Evolutionary conservation across 2,113 vertebrate species (phyloP).

Genomic region (Chaetops frenatus): DNA sequence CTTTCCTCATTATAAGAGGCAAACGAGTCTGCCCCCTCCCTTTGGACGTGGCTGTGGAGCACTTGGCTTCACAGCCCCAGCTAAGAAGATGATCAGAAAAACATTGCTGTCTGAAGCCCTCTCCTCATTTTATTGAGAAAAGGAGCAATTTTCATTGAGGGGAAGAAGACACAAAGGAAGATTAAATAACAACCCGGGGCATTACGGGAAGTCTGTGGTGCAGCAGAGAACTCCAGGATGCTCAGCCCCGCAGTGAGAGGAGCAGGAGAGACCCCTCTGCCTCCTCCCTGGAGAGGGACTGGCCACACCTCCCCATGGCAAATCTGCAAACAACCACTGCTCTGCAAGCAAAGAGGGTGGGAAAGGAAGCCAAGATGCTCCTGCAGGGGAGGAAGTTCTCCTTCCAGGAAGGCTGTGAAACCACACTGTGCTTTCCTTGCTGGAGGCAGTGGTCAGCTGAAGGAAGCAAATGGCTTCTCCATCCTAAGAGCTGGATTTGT

Average conservation of each 20-base stretch:
- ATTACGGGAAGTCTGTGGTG: neutral
- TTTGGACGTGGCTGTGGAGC: neutral
- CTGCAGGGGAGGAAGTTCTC: neutral
- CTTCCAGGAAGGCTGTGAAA: neutral
- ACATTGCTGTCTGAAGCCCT: neutral
- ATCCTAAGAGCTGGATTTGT: neutral
- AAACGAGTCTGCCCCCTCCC: neutral
- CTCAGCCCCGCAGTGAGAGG: rapidly evolving
- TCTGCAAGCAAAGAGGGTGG: neutral
- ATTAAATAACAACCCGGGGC: neutral
- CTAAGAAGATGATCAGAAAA: neutral
- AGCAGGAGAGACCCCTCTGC: neutral
- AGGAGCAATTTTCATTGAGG: neutral
- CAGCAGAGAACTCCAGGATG: neutral
- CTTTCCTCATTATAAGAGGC: neutral
- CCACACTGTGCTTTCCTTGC: neutral
- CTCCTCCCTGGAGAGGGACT: neutral
- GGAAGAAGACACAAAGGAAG: neutral
- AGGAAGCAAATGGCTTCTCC: neutral
- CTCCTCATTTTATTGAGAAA: neutral
- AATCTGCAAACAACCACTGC: neutral
- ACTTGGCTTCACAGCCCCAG: neutral
- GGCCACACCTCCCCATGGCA: rapidly evolving
- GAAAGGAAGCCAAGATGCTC: neutral
- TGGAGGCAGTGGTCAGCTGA: neutral